phyloP scores from a whole-genome alignment of 2,888 invertebrate genomes.

The Bimastos eiseni region DNA sequence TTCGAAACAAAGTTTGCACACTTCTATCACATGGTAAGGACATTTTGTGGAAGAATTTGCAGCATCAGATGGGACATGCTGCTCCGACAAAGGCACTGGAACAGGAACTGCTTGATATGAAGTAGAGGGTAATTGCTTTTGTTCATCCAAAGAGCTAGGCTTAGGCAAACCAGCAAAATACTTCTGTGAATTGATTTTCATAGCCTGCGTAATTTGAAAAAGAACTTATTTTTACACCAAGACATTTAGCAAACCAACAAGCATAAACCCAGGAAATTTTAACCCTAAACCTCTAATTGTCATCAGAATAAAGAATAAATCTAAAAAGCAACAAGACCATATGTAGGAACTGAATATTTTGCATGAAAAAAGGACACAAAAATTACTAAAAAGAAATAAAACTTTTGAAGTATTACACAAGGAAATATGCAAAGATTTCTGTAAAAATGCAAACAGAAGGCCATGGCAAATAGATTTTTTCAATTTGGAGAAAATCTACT shows the following conservation, averaged over 20 bases:
- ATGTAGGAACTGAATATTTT: too few species aligned
- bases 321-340: not conserved
- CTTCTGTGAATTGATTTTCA: constrained; percentile 15
- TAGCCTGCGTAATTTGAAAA: not conserved
- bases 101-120: not conserved
- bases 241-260: not conserved
- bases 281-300: not conserved
- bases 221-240: not conserved
- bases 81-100: not conserved
- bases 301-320: not conserved
- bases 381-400: too few species aligned
- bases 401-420: too few species aligned
- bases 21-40: constrained; percentile 48
- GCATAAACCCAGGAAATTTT: not conserved
- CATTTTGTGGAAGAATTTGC: constrained; percentile 37
- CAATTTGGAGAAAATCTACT: too few species aligned
- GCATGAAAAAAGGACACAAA: too few species aligned
- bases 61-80: not conserved
- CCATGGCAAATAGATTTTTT: too few species aligned
- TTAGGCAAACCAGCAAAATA: not conserved
- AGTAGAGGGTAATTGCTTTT: not conserved
- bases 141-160: not conserved
- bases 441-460: too few species aligned
- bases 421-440: too few species aligned
- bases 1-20: constrained; percentile 54